Conservation (phyloP, 2,797 vertebrate genomes). For the Halcyon chelicuti region DNA sequence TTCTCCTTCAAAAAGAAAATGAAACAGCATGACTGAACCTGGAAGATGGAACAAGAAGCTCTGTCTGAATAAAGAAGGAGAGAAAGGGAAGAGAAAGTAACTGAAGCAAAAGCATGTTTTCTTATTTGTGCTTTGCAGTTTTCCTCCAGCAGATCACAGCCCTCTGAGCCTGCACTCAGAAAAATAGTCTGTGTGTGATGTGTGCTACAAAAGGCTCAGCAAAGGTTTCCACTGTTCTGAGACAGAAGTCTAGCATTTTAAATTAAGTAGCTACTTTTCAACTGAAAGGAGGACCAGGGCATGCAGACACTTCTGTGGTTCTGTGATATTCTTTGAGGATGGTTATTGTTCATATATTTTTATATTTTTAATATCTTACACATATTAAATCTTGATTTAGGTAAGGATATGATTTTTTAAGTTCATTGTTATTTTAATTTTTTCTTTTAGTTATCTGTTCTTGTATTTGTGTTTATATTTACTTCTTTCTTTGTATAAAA, state of each 20-base stretch:
- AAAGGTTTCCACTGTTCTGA: not conserved
- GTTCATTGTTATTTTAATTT: not conserved
- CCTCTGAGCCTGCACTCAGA: not conserved
- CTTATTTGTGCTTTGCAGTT: slow-evolving; percentile 9
- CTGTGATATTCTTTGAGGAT: not conserved
- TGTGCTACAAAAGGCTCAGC: not conserved
- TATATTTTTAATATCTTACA: not conserved
- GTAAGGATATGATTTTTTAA: not conserved
- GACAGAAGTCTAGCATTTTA: not conserved
- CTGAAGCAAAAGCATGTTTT: slow-evolving; percentile 4
- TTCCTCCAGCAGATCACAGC: not conserved
- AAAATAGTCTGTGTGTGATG: not conserved
- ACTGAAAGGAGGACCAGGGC: not conserved
- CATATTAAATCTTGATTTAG: not conserved
- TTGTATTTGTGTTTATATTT: not conserved
- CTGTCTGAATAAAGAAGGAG: not conserved
- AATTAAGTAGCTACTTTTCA: not conserved
- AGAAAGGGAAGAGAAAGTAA: not conserved
- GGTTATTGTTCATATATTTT: not conserved
- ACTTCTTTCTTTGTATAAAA: not conserved
- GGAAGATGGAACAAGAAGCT: not conserved
- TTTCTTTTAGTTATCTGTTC: not conserved
- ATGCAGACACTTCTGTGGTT: not conserved
- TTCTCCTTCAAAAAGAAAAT: slow-evolving; percentile 11
- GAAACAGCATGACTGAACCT: not conserved